phyloP scores from a whole-genome alignment of 35 echinoderm and acorn worm species.

The Hemicentrotus pulcherrimus region DNA sequence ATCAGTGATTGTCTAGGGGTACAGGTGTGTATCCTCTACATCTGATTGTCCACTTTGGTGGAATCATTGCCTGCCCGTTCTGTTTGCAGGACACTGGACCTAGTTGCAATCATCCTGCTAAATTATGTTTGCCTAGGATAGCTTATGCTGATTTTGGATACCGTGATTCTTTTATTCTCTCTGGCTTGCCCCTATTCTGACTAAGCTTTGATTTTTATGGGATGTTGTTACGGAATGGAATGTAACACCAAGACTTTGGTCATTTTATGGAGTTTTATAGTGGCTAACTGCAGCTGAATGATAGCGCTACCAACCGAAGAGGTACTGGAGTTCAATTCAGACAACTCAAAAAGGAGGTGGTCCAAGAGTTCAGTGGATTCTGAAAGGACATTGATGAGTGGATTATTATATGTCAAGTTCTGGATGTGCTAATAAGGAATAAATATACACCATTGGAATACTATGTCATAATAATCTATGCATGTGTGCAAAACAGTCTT shows the following conservation, averaged over 20 bases:
- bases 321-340: no score
- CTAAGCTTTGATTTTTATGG: background rate
- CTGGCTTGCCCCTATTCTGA: background rate
- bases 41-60: background rate
- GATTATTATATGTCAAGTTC: background rate
- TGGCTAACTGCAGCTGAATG: background rate
- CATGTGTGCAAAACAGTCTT: no score
- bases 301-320: background rate
- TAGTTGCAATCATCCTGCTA: background rate
- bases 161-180: background rate
- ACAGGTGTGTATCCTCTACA: background rate
- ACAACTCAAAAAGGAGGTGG: background rate
- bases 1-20: background rate
- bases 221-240: background rate
- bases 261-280: background rate
- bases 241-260: slow-evolving; percentile 21
- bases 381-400: background rate
- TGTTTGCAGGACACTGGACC: background rate
- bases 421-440: no score
- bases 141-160: background rate
- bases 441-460: no score
- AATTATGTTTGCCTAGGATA: background rate
- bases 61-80: background rate
- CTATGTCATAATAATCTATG: no score
- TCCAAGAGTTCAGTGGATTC: background rate